phyloP scores from a whole-genome alignment of 64 coral and sea anemone species.

The Acropora yongei region DNA sequence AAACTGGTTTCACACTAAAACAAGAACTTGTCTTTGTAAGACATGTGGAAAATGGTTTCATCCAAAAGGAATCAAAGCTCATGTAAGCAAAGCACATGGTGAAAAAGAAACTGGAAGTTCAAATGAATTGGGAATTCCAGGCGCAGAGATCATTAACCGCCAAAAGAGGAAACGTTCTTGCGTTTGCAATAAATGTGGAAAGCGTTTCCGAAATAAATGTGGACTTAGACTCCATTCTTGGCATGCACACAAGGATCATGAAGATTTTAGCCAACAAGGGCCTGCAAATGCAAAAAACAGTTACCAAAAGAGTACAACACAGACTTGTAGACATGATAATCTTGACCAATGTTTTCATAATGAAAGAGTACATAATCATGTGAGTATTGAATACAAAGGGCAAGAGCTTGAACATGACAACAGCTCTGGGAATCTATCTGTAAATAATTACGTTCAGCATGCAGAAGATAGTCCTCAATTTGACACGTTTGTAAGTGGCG shows the following conservation, averaged over 20 bases:
- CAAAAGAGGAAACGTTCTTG: neutral
- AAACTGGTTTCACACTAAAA: neutral
- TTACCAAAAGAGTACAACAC: neutral
- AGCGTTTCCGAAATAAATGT: neutral
- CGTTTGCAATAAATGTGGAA: neutral
- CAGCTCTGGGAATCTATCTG: neutral
- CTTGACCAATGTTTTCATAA: neutral
- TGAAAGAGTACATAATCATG: neutral
- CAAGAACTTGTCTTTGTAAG: neutral
- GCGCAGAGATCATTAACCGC: neutral
- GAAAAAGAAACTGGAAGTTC: neutral
- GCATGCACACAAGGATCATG: neutral
- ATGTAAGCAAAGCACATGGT: neutral
- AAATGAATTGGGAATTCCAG: neutral
- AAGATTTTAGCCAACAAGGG: neutral
- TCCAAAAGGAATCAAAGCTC: neutral
- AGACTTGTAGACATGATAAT: no score
- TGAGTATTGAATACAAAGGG: neutral
- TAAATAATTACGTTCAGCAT: neutral
- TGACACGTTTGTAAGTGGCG: neutral
- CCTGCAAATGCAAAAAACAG: neutral
- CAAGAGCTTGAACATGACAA: neutral
- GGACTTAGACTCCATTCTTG: neutral
- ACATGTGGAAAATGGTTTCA: neutral
- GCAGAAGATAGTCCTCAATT: neutral